A percentile compares a stretch with the other conserved stretches of the same genome.
Conservation (phyloP, 2,797 vertebrate species). For the Oreochromis mossambicus region DNA sequence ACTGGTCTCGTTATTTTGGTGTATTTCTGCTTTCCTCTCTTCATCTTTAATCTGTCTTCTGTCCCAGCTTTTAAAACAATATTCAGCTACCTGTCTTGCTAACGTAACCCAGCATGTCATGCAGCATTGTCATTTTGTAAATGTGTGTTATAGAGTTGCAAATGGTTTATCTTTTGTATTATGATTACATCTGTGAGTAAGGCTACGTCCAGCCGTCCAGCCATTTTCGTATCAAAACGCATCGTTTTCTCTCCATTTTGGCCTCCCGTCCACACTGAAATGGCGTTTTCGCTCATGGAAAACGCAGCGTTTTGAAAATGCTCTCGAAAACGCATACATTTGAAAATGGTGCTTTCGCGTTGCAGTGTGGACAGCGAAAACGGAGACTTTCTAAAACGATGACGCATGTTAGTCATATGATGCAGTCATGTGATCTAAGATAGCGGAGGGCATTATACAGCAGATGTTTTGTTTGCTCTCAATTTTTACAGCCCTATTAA, state of each 20-base stretch:
- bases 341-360: not conserved
- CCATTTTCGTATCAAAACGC: not conserved
- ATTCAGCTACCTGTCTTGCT: not conserved
- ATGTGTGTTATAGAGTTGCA: not conserved
- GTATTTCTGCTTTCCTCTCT: not conserved
- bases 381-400: not conserved
- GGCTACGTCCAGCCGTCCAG: not conserved
- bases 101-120: not conserved
- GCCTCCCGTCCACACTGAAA: not conserved
- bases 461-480: not conserved
- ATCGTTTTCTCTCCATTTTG: not conserved
- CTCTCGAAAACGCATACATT: not conserved
- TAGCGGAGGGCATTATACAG: not conserved
- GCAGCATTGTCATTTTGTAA: not conserved
- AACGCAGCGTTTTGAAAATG: not conserved
- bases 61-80: not conserved
- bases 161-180: not conserved
- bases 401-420: not conserved
- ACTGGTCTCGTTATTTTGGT: not conserved
- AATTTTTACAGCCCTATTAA: not conserved
- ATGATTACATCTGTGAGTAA: not conserved
- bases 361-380: not conserved
- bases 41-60: not conserved
- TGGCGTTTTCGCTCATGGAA: not conserved
- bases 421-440: not conserved